These are phyloP conservation scores for Nibea albiflora DNA, from an alignment of 2,113 vertebrate genomes.

Conservation along the genomic window DNA sequence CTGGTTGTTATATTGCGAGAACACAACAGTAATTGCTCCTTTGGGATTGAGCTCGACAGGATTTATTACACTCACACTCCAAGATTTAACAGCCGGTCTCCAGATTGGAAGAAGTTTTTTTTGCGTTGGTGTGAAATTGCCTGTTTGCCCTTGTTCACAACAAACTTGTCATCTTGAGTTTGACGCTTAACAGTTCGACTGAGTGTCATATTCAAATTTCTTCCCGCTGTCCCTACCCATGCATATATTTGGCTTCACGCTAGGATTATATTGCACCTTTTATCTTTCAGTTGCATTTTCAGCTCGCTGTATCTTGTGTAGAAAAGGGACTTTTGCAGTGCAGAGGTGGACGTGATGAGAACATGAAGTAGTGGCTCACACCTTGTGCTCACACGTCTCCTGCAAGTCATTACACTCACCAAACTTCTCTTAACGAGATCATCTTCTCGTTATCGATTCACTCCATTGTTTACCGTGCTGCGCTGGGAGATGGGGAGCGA, in stretches of 20 bases:
- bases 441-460: constrained; percentile 53
- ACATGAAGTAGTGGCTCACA: constrained; percentile 23
- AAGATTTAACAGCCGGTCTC: constrained; percentile 47
- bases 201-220: constrained; percentile 57
- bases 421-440: constrained; percentile 59
- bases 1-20: constrained; percentile 58
- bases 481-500: constrained; percentile 9
- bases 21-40: constrained; percentile 71
- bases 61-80: constrained; percentile 51
- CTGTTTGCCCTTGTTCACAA: constrained; percentile 60
- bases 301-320: constrained; percentile 30
- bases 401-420: constrained; percentile 45
- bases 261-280: constrained; percentile 55
- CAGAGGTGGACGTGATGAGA: constrained; percentile 56
- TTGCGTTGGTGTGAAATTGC: constrained; percentile 55
- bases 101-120: constrained; percentile 41
- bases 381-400: constrained; percentile 28
- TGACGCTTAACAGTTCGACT: constrained; percentile 56
- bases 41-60: constrained; percentile 47
- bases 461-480: constrained; percentile 39
- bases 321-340: constrained; percentile 45
- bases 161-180: constrained; percentile 70
- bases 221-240: constrained; percentile 37
- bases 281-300: constrained; percentile 63
- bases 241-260: constrained; percentile 48